Evolutionary conservation across 2,888 invertebrate genomes (phyloP), one percentile per base, ranked within the genome.

Genomic region (Drosophila setosimentum): DNA sequence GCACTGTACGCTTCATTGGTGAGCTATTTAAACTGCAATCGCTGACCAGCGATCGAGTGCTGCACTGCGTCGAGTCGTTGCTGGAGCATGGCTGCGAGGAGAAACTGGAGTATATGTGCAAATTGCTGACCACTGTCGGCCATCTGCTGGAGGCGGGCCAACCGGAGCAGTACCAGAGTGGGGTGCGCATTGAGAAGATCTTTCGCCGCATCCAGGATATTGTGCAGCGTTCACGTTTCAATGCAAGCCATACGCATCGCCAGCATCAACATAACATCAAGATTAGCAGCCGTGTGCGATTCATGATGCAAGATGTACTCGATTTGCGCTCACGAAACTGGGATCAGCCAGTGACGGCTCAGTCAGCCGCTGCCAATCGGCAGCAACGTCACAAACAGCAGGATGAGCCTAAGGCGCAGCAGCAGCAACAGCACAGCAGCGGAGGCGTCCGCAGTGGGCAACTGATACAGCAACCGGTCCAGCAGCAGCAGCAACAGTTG

Each of bases 291-390:
- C 89, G 92, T 30, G 92, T 92, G 11, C 86, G 93, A 2, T 92
- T 92, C 55, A 92, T 92, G 93, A 88, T 92, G 91, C 93, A 92
- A 69, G 92, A 92, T 74, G 91, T 92, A 8, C 72, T 92, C 1
- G 92, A 92, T 33, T 72, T 92, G 53, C 87, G 92, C 10, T 42
- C 76, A 0, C 91, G 92, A 4, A 84, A 80, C 35, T 92, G 92
- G 92, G 92, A 92, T 76, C 92, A 92, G 50, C 90, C 81, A 4
- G 54, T 55, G 7, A 49, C 71, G 35, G 49, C 57, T 7, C 59
- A 62, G 6, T 0, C 78, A 37, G n/a, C 18, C 8, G 42, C 48
- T 27, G 61, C 65, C 33, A 60, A 62, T 42, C 80, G 76, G 7
- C 68, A 75, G 62, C 73, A 78, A 60, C 73, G 86, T 1, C 76